phyloP scores from a whole-genome alignment of 2,113 vertebrate genomes.

The Cryptotis parvus region DNA sequence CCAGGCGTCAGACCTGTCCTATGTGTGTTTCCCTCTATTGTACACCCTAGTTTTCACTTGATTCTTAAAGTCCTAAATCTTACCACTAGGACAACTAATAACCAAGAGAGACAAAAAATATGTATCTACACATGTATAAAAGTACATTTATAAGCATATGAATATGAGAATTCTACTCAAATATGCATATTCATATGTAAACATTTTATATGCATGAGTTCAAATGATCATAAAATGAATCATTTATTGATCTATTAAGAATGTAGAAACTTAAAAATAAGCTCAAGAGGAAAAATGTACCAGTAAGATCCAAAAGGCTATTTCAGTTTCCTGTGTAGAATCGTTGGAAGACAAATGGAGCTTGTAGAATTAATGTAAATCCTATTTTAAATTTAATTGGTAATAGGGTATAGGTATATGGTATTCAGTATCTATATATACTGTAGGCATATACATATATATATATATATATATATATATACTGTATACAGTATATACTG shows the following conservation, averaged over 20 bases:
- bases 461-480: too few species aligned
- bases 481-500: too few species aligned
- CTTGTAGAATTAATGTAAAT: not conserved
- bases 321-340: slow-evolving; percentile 31
- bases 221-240: not conserved
- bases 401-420: not conserved
- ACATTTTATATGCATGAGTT: not conserved
- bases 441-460: too few species aligned
- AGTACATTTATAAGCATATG: too few species aligned
- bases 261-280: not conserved
- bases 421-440: too few species aligned
- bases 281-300: not conserved
- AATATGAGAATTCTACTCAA: not conserved
- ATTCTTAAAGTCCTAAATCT: not conserved
- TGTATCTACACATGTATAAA: too few species aligned
- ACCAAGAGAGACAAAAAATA: not conserved
- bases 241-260: not conserved
- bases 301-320: slow-evolving; percentile 3
- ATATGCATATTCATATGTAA: not conserved
- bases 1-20: not conserved
- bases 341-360: not conserved
- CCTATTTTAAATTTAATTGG: not conserved
- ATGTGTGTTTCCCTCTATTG: not conserved
- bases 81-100: not conserved
- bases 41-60: not conserved